Evolutionary conservation across 2,888 invertebrate genomes (phyloP).

Genomic region (Crocallis elinguaria): DNA sequence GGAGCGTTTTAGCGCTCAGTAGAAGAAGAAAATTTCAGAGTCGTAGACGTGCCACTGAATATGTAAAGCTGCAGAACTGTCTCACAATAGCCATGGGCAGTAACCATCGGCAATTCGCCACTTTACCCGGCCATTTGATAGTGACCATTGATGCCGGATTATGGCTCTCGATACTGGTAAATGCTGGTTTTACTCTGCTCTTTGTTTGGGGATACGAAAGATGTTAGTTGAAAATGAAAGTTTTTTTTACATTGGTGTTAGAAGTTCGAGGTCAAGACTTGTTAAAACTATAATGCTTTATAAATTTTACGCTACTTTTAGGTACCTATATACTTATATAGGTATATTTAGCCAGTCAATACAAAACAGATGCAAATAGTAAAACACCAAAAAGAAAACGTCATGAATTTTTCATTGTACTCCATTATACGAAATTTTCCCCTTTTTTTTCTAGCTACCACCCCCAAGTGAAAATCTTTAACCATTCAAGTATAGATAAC

Average conservation of each 20-base stretch:
- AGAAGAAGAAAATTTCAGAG: slow-evolving; percentile 6
- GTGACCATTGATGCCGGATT: slow-evolving; percentile 28
- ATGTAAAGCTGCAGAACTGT: slow-evolving; percentile 12
- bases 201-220: slow-evolving; percentile 27
- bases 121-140: slow-evolving; percentile 48
- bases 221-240: background rate
- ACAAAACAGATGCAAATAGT: no score
- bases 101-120: slow-evolving; percentile 39
- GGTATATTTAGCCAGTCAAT: no score
- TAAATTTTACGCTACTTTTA: no score
- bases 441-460: no score
- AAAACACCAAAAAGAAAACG: no score
- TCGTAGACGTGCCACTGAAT: slow-evolving; percentile 6
- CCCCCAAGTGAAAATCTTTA: no score
- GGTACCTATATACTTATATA: no score
- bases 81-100: slow-evolving; percentile 23
- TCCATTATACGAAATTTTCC: no score
- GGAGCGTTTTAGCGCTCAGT: no score
- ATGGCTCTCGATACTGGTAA: slow-evolving; percentile 26
- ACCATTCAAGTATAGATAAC: no score
- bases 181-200: slow-evolving; percentile 19
- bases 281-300: background rate
- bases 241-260: background rate
- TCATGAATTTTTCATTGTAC: no score
- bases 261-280: background rate